Evolutionary conservation across 2,113 vertebrate species (phyloP), one percentile per base, ranked within the genome.

Genomic region (Leptocoma aspasia): DNA sequence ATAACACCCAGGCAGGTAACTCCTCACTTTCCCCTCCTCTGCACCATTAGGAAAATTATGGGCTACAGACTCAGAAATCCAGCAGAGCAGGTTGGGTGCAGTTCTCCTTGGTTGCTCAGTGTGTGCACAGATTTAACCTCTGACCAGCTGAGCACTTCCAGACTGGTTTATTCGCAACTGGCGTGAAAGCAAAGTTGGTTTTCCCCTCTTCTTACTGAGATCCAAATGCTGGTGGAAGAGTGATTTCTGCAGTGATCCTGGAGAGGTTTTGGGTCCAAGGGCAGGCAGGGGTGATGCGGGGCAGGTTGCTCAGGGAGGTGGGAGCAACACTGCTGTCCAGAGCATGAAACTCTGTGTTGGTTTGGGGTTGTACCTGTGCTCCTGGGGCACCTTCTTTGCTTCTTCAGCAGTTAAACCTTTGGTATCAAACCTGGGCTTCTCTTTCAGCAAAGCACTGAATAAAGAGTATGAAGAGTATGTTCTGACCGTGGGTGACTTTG

Each of bases 381-480:
- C 35, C 24, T 22, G 20, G 20, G 56, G 30, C 22, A 14, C 16
- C 17, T 56, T 9, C 41, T 63, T 59, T 22, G 18, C 69, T 45
- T 76, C 49, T 44, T 35, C 45, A 69, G 44, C 42, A 61, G 31
- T 79, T 61, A 53, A 76, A 59, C 28, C 37, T 41, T 89, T 86
- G 82, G 31, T 86, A 23, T 61, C 71, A 91, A 82, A 92, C n/a
- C 45, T 41, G 92, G 26, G 54, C 39, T 85, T 98, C 82, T 97
- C 86, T 88, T 92, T 6, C 97, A 99, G 99, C 96, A 99, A 99
- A 98, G 98, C 98, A 37, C 91, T 99, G 49, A 99, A 99, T 95
- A 98, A 98, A 54, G 99, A 99, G 94, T 99, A 99, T 30, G 99
- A 99, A 94, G 99, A 99, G 79, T 99, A 99, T 6, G 99, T 99